Conservation (phyloP, 2,113 vertebrate species). For the Sinocyclocheilus anophthalmus region DNA sequence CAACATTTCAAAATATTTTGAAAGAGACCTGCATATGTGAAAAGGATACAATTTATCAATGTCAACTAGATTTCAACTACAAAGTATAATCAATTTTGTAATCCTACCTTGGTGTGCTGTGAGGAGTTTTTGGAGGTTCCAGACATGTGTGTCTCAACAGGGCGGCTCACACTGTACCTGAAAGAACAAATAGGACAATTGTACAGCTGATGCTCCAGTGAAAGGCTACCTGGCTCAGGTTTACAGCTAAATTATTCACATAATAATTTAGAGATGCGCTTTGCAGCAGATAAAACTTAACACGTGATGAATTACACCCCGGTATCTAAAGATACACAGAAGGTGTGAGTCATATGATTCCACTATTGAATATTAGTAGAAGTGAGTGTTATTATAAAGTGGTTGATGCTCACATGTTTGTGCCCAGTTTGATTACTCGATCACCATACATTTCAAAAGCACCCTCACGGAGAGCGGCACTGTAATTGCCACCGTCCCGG, state of each 20-base stretch:
- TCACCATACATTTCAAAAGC: constrained; percentile 95
- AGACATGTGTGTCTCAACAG: constrained; percentile 89
- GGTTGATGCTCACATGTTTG: constrained; percentile 88
- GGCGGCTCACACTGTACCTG: constrained; percentile 91
- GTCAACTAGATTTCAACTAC: background rate
- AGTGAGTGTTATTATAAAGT: background rate
- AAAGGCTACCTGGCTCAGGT: background rate
- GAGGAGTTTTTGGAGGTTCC: constrained; percentile 82
- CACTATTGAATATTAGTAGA: background rate
- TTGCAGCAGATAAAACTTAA: constrained; percentile 1
- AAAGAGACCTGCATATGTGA: background rate
- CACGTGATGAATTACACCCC: background rate
- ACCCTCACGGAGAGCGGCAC: constrained; percentile 83
- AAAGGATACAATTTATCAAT: background rate
- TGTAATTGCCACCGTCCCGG: constrained; percentile 83
- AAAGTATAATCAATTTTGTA: background rate
- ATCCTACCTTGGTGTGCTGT: constrained; percentile 83
- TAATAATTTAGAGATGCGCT: background rate
- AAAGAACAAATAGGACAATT: background rate
- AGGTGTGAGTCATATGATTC: background rate
- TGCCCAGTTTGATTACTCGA: constrained; percentile 91
- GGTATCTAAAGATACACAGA: background rate
- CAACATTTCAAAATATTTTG: too few species aligned
- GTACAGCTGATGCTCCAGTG: background rate
- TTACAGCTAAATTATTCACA: constrained; percentile 27